Evolutionary conservation across 2,113 vertebrate genomes (phyloP).

Genomic region (Trematomus loennbergii): DNA sequence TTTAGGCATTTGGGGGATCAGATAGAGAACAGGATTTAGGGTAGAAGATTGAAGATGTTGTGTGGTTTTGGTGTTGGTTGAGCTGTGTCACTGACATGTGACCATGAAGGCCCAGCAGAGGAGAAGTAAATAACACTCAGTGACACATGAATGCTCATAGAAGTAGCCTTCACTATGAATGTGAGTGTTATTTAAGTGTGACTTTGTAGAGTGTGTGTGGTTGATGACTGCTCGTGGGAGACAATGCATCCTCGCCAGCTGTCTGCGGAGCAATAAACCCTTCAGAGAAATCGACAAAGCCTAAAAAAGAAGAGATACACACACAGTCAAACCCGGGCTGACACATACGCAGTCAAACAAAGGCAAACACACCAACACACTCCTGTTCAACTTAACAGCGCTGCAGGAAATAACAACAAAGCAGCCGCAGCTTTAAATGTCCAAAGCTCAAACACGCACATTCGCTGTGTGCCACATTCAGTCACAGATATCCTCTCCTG

Average conservation of each 20-base stretch:
- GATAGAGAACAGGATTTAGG: conserved; percentile 53
- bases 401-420: conserved; percentile 65
- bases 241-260: conserved; percentile 59
- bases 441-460: conserved; percentile 36
- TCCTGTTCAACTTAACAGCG: conserved; percentile 38
- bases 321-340: neutral
- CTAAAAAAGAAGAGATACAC: conserved; percentile 22
- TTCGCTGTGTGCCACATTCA: conserved; percentile 18
- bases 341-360: neutral
- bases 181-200: conserved; percentile 38
- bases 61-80: conserved; percentile 36
- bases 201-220: conserved; percentile 27
- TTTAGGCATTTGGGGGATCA: conserved; percentile 53
- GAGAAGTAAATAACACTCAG: conserved; percentile 29
- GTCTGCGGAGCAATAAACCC: conserved; percentile 59
- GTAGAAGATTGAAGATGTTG: conserved; percentile 52
- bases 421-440: conserved; percentile 33
- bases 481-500: conserved; percentile 42
- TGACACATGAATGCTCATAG: conserved; percentile 41
- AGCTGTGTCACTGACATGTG: conserved; percentile 15
- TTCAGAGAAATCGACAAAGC: conserved; percentile 33
- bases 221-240: conserved; percentile 28
- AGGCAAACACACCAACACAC: conserved; percentile 9
- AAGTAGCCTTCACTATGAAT: conserved; percentile 13
- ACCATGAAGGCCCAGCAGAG: conserved; percentile 1